Conservation (phyloP, 2,888 invertebrate genomes). For the Pemphredon lugubris region DNA sequence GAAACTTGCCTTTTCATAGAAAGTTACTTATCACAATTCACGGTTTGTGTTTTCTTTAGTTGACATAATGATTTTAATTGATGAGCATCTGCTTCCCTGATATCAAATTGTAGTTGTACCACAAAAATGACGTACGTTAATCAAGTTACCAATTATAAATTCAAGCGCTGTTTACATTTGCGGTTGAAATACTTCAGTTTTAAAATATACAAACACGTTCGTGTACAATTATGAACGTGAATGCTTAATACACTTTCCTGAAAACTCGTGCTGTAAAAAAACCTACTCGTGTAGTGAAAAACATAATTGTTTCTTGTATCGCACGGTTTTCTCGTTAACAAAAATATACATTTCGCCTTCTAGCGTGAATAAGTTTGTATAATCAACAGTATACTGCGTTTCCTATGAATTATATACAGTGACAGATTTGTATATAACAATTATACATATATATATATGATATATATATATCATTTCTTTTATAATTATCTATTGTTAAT, state of each 20-base stretch:
- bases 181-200: slow-evolving; percentile 30
- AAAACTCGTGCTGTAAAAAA: slow-evolving; percentile 27
- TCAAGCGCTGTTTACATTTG: not conserved
- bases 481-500: slow-evolving; percentile 42
- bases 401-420: slow-evolving; percentile 65
- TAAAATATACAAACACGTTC: slow-evolving; percentile 22
- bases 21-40: too few species aligned
- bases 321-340: slow-evolving; percentile 49
- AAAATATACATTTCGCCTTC: slow-evolving; percentile 65
- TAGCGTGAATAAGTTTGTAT: slow-evolving; percentile 53
- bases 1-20: slow-evolving; percentile 30
- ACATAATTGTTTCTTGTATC: slow-evolving; percentile 30
- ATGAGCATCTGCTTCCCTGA: too few species aligned
- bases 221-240: slow-evolving; percentile 26
- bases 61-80: too few species aligned
- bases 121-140: too few species aligned
- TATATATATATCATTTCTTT: slow-evolving; percentile 21
- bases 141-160: slow-evolving; percentile 22
- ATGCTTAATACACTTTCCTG: slow-evolving; percentile 6
- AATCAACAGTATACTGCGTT: slow-evolving; percentile 43
- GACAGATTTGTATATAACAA: slow-evolving; percentile 50
- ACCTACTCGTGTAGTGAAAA: slow-evolving; percentile 29
- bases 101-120: too few species aligned
- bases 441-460: too few species aligned
- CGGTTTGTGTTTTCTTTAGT: too few species aligned